These are phyloP conservation scores for Speoplatyrhinus poulsoni DNA, from an alignment of 2,113 vertebrate genomes.

Conservation along the genomic window DNA sequence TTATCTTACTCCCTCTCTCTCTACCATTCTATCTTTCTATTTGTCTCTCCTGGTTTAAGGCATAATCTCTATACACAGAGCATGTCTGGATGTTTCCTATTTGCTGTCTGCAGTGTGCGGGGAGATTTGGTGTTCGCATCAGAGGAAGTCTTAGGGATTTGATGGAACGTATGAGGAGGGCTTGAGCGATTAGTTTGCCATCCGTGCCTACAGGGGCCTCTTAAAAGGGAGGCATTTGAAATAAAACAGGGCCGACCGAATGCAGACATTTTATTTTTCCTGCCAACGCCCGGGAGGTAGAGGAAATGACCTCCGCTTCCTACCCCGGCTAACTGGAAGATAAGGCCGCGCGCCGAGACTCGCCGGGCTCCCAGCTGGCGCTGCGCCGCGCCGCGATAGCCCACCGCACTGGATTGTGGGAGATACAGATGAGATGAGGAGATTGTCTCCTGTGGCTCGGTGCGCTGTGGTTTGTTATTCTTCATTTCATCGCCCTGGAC, in stretches of 20 bases:
- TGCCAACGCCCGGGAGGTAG: constrained; percentile 78
- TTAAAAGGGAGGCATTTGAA: constrained; percentile 78
- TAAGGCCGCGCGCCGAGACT: constrained; percentile 77
- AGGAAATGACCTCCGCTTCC: constrained; percentile 91
- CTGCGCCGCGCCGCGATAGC: constrained; percentile 51
- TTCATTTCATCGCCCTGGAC: constrained; percentile 44
- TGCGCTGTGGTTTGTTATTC: constrained; percentile 44
- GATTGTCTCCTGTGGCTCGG: constrained; percentile 71
- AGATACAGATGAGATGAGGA: constrained; percentile 82
- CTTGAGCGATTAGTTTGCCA: constrained; percentile 56
- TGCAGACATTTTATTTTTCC: constrained; percentile 77
- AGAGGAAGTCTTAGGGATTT: constrained; percentile 31
- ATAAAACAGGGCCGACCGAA: constrained; percentile 80
- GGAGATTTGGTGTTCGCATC: constrained; percentile 52
- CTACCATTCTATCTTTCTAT: constrained; percentile 9
- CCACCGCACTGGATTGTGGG: constrained; percentile 76
- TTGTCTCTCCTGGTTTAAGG: constrained; percentile 26
- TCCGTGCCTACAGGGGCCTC: constrained; percentile 57
- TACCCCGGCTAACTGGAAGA: constrained; percentile 71
- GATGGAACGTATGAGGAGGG: constrained; percentile 29
- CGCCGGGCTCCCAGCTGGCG: constrained; percentile 67
- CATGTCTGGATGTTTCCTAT: neutral
- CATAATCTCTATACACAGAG: constrained; percentile 12
- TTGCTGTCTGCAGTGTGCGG: constrained; percentile 54
- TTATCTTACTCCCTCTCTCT: constrained; percentile 1